Conservation (phyloP, 2,888 invertebrate genomes). For the Andrena marginata region DNA sequence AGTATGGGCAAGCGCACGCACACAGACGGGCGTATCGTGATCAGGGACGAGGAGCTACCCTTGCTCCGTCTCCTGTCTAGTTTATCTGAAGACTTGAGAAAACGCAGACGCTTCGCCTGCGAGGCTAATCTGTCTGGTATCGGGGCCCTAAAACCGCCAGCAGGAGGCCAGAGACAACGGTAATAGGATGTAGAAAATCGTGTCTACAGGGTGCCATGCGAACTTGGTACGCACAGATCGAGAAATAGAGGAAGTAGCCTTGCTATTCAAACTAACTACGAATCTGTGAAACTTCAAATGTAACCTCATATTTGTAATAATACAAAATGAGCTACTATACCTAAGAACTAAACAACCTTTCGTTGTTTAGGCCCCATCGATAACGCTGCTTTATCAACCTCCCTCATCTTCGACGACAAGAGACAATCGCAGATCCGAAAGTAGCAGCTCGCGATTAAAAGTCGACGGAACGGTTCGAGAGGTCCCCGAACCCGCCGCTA, state of each 20-base stretch:
- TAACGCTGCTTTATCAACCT: too few species aligned
- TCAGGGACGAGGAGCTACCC: slow-evolving; percentile 53
- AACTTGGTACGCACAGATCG: slow-evolving; percentile 24
- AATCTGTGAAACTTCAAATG: neutral
- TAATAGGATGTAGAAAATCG: slow-evolving; percentile 59
- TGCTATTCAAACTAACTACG: neutral
- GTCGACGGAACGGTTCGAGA: too few species aligned
- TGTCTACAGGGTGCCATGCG: slow-evolving; percentile 36
- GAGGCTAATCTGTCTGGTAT: slow-evolving; percentile 73
- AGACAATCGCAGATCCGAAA: too few species aligned
- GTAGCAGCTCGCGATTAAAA: too few species aligned
- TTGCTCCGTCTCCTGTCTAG: slow-evolving; percentile 46
- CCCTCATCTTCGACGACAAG: too few species aligned
- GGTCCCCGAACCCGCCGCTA: too few species aligned
- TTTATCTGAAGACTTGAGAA: slow-evolving; percentile 74
- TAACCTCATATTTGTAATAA: too few species aligned
- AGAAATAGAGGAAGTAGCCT: slow-evolving; percentile 24
- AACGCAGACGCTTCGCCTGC: slow-evolving; percentile 73
- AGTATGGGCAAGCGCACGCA: slow-evolving; percentile 6
- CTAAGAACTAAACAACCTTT: too few species aligned
- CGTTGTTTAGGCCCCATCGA: too few species aligned
- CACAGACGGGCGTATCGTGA: slow-evolving; percentile 19
- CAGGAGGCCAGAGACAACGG: slow-evolving; percentile 68
- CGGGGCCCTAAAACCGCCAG: slow-evolving; percentile 71
- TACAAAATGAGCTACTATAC: too few species aligned